Evolutionary conservation across 2,797 vertebrate species (phyloP).

Genomic region (Periophthalmus magnuspinnatus): DNA sequence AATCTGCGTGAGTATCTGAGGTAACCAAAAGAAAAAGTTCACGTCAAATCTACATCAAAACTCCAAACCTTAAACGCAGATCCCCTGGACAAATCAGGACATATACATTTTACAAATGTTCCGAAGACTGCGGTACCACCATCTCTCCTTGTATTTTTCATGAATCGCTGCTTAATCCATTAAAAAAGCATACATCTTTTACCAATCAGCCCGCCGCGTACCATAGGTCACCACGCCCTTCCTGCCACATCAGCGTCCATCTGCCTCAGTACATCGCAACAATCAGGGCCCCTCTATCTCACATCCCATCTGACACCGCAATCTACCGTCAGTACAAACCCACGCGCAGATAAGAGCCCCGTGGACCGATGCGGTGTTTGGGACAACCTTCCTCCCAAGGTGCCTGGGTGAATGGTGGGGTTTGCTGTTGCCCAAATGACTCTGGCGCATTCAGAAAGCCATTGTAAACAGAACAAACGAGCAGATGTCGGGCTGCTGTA

Average conservation of each 20-base stretch:
- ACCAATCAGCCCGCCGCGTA: conserved; percentile 1
- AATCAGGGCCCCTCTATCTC: conserved; percentile 53
- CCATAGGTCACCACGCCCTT: conserved; percentile 41
- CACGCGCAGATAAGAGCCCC: conserved; percentile 28
- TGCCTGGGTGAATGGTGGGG: conserved; percentile 24
- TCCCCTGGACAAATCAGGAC: not conserved
- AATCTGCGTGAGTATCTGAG: too few relatives aligned
- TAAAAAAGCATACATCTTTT: conserved; percentile 19
- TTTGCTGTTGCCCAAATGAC: conserved; percentile 10
- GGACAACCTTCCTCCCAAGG: conserved; percentile 33
- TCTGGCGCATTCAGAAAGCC: conserved; percentile 18
- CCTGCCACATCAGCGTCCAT: conserved; percentile 47
- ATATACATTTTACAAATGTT: not conserved
- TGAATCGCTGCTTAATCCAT: conserved; percentile 11
- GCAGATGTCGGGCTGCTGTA: conserved; percentile 14
- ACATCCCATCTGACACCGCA: conserved; percentile 52
- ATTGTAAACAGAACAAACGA: conserved; percentile 16
- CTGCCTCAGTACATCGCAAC: conserved; percentile 38
- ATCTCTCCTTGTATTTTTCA: conserved; percentile 6
- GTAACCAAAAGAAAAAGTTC: too few relatives aligned
- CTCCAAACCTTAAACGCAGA: too few relatives aligned
- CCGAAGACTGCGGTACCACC: too few relatives aligned
- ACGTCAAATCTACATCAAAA: too few relatives aligned
- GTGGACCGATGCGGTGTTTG: conserved; percentile 12
- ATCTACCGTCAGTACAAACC: conserved; percentile 52